Percentiles rank a stretch among this genome's conserved stretches.
Evolutionary conservation across 2,113 vertebrate species (phyloP).

Genomic region (Poeciliopsis turrubarensis): DNA sequence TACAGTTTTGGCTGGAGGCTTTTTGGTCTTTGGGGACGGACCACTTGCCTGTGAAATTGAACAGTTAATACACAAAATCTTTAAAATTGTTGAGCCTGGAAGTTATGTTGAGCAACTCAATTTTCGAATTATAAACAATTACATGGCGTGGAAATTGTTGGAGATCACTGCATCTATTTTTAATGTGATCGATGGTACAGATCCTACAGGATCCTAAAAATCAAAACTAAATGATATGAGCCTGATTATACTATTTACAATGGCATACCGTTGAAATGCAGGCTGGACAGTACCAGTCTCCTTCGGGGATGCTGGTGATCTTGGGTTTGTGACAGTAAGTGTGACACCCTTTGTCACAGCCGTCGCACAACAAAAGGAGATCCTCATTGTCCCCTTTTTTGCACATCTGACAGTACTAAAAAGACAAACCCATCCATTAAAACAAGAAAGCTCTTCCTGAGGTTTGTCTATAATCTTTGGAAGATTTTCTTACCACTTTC

Average conservation of each 20-base stretch:
- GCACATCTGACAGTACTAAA: conserved; percentile 98
- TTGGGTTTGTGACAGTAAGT: conserved; percentile 99
- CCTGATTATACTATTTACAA: background rate
- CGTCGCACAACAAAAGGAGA: conserved; percentile 95
- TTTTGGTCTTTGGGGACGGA: conserved; percentile 92
- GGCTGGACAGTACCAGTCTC: conserved; percentile 98
- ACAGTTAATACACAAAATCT: background rate
- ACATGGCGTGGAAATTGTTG: background rate
- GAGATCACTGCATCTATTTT: background rate
- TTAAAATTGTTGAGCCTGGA: background rate
- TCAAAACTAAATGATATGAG: background rate
- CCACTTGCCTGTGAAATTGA: conserved; percentile 88
- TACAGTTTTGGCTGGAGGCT: conserved; percentile 82
- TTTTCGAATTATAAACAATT: background rate
- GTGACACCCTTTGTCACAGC: conserved; percentile 98
- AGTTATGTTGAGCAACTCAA: background rate
- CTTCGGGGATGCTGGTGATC: conserved; percentile 95
- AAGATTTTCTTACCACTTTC: conserved; percentile 92
- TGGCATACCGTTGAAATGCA: conserved; percentile 94
- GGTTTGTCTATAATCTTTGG: background rate
- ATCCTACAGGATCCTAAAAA: background rate
- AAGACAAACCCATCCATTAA: conserved; percentile 56
- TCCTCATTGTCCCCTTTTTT: conserved; percentile 98
- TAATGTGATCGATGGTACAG: background rate
- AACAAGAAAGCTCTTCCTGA: background rate